Evolutionary conservation across 37 sponge, comb jelly and placozoan genomes (phyloP).

Genomic region (Bolinopsis microptera): DNA sequence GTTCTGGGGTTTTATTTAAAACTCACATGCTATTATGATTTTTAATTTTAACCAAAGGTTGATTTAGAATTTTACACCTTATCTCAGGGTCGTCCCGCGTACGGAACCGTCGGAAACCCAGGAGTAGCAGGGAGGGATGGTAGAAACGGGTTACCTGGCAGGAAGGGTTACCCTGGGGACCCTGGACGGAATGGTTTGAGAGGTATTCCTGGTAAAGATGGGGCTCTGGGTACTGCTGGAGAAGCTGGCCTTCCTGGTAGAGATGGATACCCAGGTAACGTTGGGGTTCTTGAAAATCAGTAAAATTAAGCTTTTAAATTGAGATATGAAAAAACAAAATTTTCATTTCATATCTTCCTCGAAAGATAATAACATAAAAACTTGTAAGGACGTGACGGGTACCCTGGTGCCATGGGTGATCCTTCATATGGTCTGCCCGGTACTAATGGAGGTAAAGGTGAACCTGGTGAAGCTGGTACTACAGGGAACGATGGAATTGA

Average conservation of each 20-base stretch:
- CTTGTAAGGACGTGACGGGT: not conserved
- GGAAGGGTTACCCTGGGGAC: conserved; percentile 30
- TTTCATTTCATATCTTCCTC: no score
- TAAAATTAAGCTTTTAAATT: no score
- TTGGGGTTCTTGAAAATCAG: no score
- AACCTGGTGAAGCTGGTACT: not conserved
- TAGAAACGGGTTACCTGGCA: not conserved
- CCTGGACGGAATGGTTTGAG: not conserved
- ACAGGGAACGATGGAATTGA: not conserved
- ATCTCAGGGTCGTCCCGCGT: not conserved
- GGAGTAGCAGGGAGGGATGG: not conserved
- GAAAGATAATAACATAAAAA: not conserved
- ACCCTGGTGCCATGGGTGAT: not conserved
- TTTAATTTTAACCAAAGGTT: no score
- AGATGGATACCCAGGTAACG: conserved; percentile 10
- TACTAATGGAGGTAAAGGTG: not conserved
- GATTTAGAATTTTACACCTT: no score
- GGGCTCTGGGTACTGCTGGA: not conserved
- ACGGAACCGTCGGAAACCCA: not conserved
- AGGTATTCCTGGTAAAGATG: not conserved
- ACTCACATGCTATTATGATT: no score
- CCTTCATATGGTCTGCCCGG: not conserved
- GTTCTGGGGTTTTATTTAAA: no score
- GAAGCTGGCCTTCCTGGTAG: not conserved
- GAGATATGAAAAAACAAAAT: no score